Evolutionary conservation across 2,113 vertebrate species (phyloP), one percentile per base, ranked within the genome.

Genomic region (Gracilinanus agilis): DNA sequence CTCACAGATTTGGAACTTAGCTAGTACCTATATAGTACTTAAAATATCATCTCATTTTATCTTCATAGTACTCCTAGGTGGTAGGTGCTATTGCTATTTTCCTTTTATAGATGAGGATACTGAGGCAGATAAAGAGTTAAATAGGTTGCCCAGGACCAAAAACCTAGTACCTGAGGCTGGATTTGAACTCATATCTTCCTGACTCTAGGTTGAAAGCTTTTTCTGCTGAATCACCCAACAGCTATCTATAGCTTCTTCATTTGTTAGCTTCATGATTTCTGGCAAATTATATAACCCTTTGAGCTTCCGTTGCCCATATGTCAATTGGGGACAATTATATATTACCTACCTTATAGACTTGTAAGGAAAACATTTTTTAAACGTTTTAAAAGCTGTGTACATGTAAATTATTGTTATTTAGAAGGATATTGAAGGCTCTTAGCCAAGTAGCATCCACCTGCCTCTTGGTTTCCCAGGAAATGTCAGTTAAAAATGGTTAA

Each of bases 391-490:
- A 83, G 34, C 67, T 21, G 6, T 83, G 34, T 83, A n/a, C n/a
- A 83, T n/a, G 13, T 40, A n/a, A 40, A 1, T 75, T 40, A 19
- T n/a, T 93, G 54, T 40, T 92, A 61, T 90, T 89, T 53, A 90
- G 25, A 90, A 54, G 54, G 2, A 54, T 21, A n/a, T 53, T 83
- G n/a, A 91, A 54, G 24, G 23, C 23, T 34, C 44, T 54, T 27
- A 90, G 54, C 16, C 8, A 53, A 6, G 0, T 27, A 40, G 16
- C 27, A 44, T 44, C 34, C 53, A 90, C 88, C 29, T 53, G 19
- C 1, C 8, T 61, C 92, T 88, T 90, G 49, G 49, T 92, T 92
- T 90, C 92, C 92, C 88, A 40, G 61, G 91, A 91, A 94, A 67
- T 34, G 21, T 24, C 25, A 40, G 2, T 49, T 55, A 40, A 27